Evolutionary conservation across 2,797 vertebrate species (phyloP).

Genomic region (Ptychadena robeensis): DNA sequence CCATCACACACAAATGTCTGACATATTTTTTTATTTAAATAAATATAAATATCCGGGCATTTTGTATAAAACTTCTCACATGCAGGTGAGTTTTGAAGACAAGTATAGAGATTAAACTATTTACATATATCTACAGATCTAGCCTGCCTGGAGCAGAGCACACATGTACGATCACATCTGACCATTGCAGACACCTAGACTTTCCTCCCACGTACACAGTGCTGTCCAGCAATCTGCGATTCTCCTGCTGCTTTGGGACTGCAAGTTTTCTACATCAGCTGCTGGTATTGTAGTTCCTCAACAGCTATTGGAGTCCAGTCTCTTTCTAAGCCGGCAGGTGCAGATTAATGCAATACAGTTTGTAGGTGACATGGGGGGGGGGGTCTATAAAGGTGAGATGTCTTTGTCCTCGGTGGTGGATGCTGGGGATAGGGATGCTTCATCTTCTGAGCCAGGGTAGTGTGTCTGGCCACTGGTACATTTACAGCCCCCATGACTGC

Average conservation of each 20-base stretch:
- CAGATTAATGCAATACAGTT: not conserved
- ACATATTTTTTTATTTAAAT: constrained; percentile 91
- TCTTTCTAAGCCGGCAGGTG: not conserved
- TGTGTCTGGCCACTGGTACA: constrained; percentile 85
- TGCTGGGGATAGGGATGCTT: constrained; percentile 91
- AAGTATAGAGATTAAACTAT: constrained; percentile 60
- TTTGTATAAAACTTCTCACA: constrained; percentile 86
- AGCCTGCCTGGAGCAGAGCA: not conserved
- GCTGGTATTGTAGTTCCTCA: not conserved
- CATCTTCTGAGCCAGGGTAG: constrained; percentile 91
- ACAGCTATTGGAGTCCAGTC: no score
- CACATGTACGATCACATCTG: not conserved
- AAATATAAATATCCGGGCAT: constrained; percentile 93
- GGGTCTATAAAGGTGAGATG: constrained; percentile 82
- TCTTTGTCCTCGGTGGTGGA: constrained; percentile 91
- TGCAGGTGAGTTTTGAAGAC: constrained; percentile 68
- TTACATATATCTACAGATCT: constrained; percentile 60
- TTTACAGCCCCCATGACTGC: constrained; percentile 87
- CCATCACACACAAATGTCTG: constrained; percentile 53
- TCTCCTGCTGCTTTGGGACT: not conserved
- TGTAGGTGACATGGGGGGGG: not conserved
- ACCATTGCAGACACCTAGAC: not conserved
- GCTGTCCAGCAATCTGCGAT: not conserved
- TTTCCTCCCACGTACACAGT: not conserved
- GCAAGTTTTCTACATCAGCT: not conserved